These are phyloP conservation scores for Tamandua tetradactyla DNA, from an alignment of 2,797 vertebrate species.

Conservation along the genomic window DNA sequence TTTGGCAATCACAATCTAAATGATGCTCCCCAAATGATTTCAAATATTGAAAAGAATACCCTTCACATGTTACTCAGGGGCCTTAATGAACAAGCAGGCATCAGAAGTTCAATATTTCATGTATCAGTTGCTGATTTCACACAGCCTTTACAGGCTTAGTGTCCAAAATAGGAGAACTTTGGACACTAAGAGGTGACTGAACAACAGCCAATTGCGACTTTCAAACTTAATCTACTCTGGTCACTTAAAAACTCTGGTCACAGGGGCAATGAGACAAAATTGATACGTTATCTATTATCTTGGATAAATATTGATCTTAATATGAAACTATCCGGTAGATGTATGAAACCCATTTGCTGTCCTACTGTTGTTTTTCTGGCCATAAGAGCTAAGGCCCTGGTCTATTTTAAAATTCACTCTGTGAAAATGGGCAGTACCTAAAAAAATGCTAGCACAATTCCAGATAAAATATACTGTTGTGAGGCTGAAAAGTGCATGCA, in stretches of 20 bases:
- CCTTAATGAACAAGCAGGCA: constrained; percentile 63
- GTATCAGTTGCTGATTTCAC: constrained; percentile 69
- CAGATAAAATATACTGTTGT: constrained; percentile 97
- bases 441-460: constrained; percentile 85
- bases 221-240: constrained; percentile 65
- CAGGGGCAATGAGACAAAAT: constrained; percentile 70
- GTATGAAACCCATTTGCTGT: constrained; percentile 73
- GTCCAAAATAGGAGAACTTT: too few species aligned
- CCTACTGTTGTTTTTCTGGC: constrained; percentile 78
- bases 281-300: constrained; percentile 79
- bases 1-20: constrained; percentile 74
- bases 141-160: constrained; percentile 48
- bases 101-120: constrained; percentile 70
- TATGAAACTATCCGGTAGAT: constrained; percentile 76
- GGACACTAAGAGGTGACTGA: constrained; percentile 63
- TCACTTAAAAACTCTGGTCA: constrained; percentile 74
- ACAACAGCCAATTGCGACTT: constrained; percentile 56
- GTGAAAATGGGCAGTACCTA: constrained; percentile 83
- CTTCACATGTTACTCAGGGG: constrained; percentile 67
- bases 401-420: constrained; percentile 83
- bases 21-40: constrained; percentile 69
- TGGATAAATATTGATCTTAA: constrained; percentile 78
- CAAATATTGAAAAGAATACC: background rate
- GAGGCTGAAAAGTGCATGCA: constrained; percentile 97
- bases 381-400: constrained; percentile 74